These are phyloP conservation scores for Diorhabda sublineata DNA, from an alignment of 1,140 invertebrate genomes.

Conservation along the genomic window DNA sequence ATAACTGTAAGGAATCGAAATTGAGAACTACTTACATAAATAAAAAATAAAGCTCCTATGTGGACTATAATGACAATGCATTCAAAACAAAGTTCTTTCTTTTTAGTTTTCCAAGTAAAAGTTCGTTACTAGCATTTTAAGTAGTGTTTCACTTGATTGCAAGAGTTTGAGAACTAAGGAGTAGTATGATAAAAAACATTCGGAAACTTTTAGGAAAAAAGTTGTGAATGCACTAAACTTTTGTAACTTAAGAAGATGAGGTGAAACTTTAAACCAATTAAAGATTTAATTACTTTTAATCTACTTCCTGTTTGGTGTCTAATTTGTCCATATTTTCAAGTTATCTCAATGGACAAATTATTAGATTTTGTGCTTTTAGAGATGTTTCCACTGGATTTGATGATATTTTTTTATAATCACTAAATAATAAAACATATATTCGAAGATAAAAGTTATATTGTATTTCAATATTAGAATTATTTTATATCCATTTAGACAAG, in stretches of 20 bases:
- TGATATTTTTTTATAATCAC: too few relatives aligned
- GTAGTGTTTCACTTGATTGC: background rate
- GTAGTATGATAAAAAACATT: conserved; percentile 1
- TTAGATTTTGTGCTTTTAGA: too few relatives aligned
- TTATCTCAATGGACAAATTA: too few relatives aligned
- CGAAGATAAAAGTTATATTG: too few relatives aligned
- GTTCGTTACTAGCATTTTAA: background rate
- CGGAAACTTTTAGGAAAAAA: background rate
- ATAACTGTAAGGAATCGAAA: too few relatives aligned
- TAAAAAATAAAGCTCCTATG: background rate
- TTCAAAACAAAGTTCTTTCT: background rate
- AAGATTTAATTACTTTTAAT: conserved; percentile 3
- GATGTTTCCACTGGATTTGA: too few relatives aligned
- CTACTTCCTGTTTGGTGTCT: background rate
- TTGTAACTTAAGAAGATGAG: background rate
- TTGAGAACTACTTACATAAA: background rate
- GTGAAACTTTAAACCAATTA: conserved; percentile 1
- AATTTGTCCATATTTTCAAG: background rate
- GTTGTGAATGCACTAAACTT: background rate
- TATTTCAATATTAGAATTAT: too few relatives aligned
- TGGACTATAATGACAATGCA: background rate
- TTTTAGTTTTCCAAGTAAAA: background rate
- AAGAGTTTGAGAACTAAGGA: background rate
- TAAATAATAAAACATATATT: too few relatives aligned
- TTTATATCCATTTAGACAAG: too few relatives aligned